Evolutionary conservation across 2,888 invertebrate species (phyloP), one percentile per base, ranked within the genome.

Genomic region (Poecilobothrus nobilitatus): DNA sequence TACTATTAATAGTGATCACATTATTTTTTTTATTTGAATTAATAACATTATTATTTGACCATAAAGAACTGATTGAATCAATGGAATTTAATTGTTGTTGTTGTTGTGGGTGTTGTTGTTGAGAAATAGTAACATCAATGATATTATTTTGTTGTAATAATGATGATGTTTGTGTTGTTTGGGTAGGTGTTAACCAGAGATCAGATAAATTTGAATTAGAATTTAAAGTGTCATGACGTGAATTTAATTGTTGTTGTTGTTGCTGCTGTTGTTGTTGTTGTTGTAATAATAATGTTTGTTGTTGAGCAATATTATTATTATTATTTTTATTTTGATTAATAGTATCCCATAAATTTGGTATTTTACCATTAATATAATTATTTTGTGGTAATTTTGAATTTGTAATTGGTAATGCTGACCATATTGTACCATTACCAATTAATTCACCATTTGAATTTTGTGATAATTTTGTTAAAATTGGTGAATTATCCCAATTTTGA

Each of bases 141-240:
- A 27, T 27, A 27, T 6, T 18, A 53, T 53, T 53, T 69, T 65
- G 33, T n/a, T 61, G 67, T n/a, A 62, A 53, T 63, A 27, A 6
- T 63, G 63, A 63, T 63, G 63, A 63, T n/a, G 61, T 15, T 65
- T 27, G 27, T 27, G 2, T 2, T 27, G 27, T 27, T 27, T 27
- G 27, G 2, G 53, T 63, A 65, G 78, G 75, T 74, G 78, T 75
- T 69, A 81, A 80, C 81, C 81, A 81, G 69, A 81, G 78, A 67
- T 78, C 79, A 70, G 76, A 78, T 37, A 78, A 74, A 73, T 79
- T 80, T 66, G 33, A 63, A 22, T 8, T 63, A 10, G 63, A 27
- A 27, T 63, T 27, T 27, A 63, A 27, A 63, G 21, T 63, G 70
- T 72, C 73, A 71, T 72, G 72, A 70, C 63, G 70, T 61, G 20